These are phyloP conservation scores for Pontoporia blainvillei DNA, from an alignment of 2,113 vertebrate genomes.

Conservation along the genomic window DNA sequence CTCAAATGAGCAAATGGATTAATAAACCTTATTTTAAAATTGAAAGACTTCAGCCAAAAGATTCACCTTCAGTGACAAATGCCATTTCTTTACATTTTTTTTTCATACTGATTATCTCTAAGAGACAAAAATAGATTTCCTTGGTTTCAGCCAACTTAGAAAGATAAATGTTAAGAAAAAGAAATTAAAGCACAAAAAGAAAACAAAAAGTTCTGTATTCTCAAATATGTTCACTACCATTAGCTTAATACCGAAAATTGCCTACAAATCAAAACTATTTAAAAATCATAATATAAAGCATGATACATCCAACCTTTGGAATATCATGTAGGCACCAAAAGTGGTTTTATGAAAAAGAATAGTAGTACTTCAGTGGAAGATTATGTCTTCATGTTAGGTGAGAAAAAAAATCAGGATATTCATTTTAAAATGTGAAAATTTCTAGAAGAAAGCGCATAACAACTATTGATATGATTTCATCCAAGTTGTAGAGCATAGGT, in stretches of 20 bases:
- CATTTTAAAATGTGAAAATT: background rate
- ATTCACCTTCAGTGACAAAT: background rate
- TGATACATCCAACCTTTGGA: background rate
- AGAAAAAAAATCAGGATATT: background rate
- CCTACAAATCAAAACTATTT: background rate
- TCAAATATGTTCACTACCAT: background rate
- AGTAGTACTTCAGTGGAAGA: background rate
- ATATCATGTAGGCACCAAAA: background rate
- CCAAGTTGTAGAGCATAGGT: rapidly evolving
- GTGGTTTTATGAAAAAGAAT: background rate
- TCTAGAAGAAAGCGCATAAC: background rate
- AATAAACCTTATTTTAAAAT: background rate
- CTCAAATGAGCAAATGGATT: background rate
- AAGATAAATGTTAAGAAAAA: background rate
- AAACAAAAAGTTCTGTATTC: background rate
- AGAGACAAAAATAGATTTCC: background rate
- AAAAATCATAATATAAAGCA: background rate
- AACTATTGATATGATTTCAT: background rate
- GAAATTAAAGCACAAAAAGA: background rate
- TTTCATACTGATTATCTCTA: background rate
- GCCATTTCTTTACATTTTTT: background rate
- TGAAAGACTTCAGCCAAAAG: background rate
- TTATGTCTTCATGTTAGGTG: background rate
- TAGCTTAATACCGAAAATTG: background rate
- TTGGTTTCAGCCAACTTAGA: background rate